Evolutionary conservation across 2,797 vertebrate species (phyloP).

Genomic region (Erethizon dorsatum): DNA sequence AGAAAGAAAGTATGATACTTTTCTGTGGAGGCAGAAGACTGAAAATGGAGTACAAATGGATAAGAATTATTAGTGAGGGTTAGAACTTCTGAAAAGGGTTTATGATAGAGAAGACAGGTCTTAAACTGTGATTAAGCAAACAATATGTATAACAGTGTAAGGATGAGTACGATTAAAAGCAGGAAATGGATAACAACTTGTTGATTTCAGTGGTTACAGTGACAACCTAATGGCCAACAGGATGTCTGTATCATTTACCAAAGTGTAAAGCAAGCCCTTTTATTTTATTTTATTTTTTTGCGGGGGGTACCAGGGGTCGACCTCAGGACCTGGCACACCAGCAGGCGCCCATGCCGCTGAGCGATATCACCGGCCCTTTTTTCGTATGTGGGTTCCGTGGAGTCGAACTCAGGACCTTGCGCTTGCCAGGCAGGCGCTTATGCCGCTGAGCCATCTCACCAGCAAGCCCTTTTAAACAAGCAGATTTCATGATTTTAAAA

Average conservation of each 20-base stretch:
- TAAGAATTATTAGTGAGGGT: background rate
- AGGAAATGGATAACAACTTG: background rate
- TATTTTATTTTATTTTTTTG: too few relatives aligned
- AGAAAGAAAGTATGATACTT: background rate
- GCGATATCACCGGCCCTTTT: too few relatives aligned
- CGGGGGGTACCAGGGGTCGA: too few relatives aligned
- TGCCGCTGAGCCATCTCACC: too few relatives aligned
- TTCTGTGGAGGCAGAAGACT: background rate
- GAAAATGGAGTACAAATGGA: background rate
- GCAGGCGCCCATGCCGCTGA: too few relatives aligned
- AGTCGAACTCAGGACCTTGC: too few relatives aligned
- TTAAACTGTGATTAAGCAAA: background rate
- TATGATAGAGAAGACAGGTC: background rate
- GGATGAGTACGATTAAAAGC: background rate
- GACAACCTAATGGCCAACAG: background rate
- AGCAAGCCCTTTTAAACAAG: background rate
- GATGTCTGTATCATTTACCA: background rate
- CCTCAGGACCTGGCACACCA: too few relatives aligned
- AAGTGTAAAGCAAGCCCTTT: background rate
- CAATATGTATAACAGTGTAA: background rate
- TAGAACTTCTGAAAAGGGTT: background rate
- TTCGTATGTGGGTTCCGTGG: too few relatives aligned
- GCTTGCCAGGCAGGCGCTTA: too few relatives aligned
- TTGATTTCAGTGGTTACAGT: background rate
- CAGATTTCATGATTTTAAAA: background rate